phyloP scores from a whole-genome alignment of 2,888 invertebrate genomes.

The Conomelus anceps region DNA sequence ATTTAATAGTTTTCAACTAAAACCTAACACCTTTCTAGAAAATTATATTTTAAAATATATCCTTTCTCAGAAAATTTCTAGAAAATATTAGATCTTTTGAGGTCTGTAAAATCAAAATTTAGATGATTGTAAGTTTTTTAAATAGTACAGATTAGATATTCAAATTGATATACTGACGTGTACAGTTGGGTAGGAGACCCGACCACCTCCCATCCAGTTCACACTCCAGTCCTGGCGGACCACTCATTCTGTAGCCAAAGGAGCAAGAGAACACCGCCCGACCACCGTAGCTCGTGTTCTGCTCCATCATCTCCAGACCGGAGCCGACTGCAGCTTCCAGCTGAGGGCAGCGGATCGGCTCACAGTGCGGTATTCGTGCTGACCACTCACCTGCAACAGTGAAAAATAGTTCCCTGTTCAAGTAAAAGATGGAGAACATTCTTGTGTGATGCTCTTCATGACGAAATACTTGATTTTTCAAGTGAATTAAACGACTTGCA shows the following conservation, averaged over 20 bases:
- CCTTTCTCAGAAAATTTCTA: too few relatives aligned
- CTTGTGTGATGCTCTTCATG: too few relatives aligned
- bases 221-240: constrained; percentile 71
- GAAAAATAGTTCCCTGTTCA: not conserved
- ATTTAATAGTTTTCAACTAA: too few relatives aligned
- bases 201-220: constrained; percentile 74
- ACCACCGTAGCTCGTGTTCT: constrained; percentile 75
- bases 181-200: constrained; percentile 65
- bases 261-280: constrained; percentile 75
- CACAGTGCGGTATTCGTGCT: constrained; percentile 62
- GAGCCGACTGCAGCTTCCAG: constrained; percentile 59
- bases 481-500: too few relatives aligned
- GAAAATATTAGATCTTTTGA: too few relatives aligned
- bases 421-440: not conserved
- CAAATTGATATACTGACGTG: constrained; percentile 50
- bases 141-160: too few relatives aligned
- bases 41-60: too few relatives aligned
- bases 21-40: too few relatives aligned
- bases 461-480: too few relatives aligned
- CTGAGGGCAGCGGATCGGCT: constrained; percentile 69
- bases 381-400: constrained; percentile 65
- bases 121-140: too few relatives aligned
- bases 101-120: too few relatives aligned
- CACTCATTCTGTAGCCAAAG: constrained; percentile 73
- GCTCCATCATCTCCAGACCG: constrained; percentile 66